Base-by-base conservation (phyloP, 2,797 vertebrate genomes). In the Mastacembelus armatus region DNA sequence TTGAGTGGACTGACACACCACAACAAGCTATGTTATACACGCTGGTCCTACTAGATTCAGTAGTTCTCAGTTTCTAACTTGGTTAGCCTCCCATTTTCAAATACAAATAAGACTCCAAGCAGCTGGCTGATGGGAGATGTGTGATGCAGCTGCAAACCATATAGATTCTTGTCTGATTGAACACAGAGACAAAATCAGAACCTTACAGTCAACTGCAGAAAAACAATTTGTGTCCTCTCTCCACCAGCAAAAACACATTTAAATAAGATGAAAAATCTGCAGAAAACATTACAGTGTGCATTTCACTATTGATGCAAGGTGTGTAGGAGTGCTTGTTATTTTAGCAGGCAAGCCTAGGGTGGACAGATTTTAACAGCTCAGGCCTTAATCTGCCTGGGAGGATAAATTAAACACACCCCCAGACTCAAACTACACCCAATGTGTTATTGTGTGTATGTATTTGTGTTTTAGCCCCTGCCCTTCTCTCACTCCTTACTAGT, bases 321-420 rank as follows among this genome's bases (percentile, higher is more conserved):
- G 70, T 79, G 60, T 63, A 39, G 67, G 60, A 57, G 74, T 30
- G 30, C 21, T 64, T 66, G 52, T 77, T 62, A 63, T 68, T 71
- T 74, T 36, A 59, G 24, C 55, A 74, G 59, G 16, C n/a, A 26
- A n/a, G n/a, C n/a, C 42, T 8, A 35, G 21, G 62, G 70, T 32
- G 58, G 68, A 78, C 24, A 50, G 58, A 74, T 71, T 80, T 71
- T 36, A 74, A 57, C 60, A 55, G 69, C 74, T 80, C 68, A 56
- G 52, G 42, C 61, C 38, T 68, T 70, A 79, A 78, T 77, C 73
- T 73, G 43, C 65, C 51, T n/a, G 10, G 40, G 63, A 55, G 57
- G 50, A 78, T 72, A 44, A 78, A 79, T 77, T 62, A 75, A 81
- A 52, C 60, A 65, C 54, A 1, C 66, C 69, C 30, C 58, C 56